Conservation (phyloP, 2,113 vertebrate species). For the Cyprinodon brontotheroides region DNA sequence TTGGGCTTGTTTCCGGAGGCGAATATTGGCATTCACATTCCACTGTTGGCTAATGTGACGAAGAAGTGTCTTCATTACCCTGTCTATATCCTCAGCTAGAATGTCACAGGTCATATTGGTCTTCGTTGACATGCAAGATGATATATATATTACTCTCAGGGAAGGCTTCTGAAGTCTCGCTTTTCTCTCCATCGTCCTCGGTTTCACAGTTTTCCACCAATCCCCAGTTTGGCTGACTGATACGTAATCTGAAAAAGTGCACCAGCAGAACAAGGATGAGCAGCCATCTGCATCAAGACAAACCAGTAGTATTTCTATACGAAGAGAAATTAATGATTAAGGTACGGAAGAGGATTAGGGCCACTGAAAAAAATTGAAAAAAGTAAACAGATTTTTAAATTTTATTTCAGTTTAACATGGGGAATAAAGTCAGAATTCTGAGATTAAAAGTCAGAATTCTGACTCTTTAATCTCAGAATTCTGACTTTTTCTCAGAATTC, state of each 20-base stretch:
- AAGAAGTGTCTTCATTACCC: conserved; percentile 57
- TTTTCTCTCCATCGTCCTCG: conserved; percentile 19
- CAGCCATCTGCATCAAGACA: background rate
- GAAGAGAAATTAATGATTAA: background rate
- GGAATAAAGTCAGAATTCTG: no score
- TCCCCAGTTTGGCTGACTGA: background rate
- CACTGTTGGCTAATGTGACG: conserved; percentile 53
- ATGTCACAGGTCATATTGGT: conserved; percentile 60
- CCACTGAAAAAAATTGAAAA: no score
- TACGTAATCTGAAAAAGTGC: background rate
- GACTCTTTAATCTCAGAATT: no score
- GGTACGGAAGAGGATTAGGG: background rate
- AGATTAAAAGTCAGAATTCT: no score
- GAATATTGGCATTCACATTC: conserved; percentile 61
- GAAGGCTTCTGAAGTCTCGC: conserved; percentile 48
- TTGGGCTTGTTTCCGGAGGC: conserved; percentile 55
- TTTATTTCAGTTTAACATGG: no score
- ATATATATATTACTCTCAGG: conserved; percentile 59
- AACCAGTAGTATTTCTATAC: background rate
- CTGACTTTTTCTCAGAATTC: no score
- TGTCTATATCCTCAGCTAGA: conserved; percentile 55
- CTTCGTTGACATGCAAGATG: conserved; percentile 56
- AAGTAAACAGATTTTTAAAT: no score
- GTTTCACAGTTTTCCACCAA: conserved; percentile 14
- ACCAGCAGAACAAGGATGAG: background rate